phyloP scores from a whole-genome alignment of 2,113 vertebrate species.

The Hyla sarda region DNA sequence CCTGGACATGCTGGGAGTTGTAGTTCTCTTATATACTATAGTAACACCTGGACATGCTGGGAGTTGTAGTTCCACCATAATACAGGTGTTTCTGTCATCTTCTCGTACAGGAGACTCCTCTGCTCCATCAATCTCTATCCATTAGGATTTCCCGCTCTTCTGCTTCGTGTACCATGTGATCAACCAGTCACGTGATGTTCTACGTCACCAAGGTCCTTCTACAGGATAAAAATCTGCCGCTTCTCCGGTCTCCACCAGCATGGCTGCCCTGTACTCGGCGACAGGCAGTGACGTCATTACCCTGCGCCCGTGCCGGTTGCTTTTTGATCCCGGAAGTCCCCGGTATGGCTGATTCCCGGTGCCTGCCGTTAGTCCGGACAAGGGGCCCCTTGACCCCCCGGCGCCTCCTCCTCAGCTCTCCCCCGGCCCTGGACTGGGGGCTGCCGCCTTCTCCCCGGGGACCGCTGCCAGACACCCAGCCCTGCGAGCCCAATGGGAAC shows the following conservation, averaged over 20 bases:
- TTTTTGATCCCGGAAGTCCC: slow-evolving; percentile 24
- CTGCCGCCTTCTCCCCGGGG: slow-evolving; percentile 41
- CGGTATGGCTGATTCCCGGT: not conserved
- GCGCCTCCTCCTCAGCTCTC: slow-evolving; percentile 61
- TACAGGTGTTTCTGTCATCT: too few species aligned
- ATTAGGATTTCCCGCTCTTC: too few species aligned
- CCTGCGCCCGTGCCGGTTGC: not conserved
- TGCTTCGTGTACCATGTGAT: too few species aligned
- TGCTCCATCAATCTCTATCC: too few species aligned
- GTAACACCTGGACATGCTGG: too few species aligned
- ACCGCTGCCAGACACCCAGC: slow-evolving; percentile 27
- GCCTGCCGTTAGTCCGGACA: slow-evolving; percentile 54
- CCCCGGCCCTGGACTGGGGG: slow-evolving; percentile 55
- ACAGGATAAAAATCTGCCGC: too few species aligned
- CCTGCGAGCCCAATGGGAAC: not conserved
- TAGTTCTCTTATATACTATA: too few species aligned
- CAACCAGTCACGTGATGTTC: too few species aligned
- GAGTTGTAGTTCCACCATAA: too few species aligned
- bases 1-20: too few species aligned
- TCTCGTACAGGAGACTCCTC: too few species aligned
- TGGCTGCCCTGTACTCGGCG: not conserved
- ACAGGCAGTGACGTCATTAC: not conserved
- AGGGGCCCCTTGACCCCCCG: slow-evolving; percentile 63
- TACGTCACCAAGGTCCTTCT: too few species aligned
- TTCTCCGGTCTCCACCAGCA: not conserved